Conservation (phyloP, 1,140 invertebrate genomes). For the Pogonognathellus flavescens region DNA sequence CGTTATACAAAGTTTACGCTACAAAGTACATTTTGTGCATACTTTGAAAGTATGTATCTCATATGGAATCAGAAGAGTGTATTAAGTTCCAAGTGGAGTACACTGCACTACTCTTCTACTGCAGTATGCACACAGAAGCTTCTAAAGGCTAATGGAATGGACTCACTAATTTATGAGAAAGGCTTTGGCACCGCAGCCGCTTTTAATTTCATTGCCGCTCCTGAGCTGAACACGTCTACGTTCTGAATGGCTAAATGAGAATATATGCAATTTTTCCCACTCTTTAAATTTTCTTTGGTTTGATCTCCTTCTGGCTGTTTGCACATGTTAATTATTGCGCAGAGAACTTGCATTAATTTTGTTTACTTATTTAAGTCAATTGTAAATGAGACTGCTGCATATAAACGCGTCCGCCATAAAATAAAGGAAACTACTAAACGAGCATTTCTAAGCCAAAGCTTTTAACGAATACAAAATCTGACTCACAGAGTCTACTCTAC, state of each 20-base stretch:
- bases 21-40: background rate
- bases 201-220: slow-evolving; percentile 24
- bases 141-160: background rate
- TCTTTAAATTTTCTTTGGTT: background rate
- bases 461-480: no score
- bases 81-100: background rate
- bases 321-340: background rate
- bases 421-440: no score
- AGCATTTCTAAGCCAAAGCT: no score
- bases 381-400: no score
- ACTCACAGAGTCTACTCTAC: no score
- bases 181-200: background rate
- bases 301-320: background rate
- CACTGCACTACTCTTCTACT: no score
- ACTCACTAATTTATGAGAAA: slow-evolving; percentile 29
- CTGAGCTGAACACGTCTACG: background rate
- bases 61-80: background rate
- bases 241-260: background rate
- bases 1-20: background rate
- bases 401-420: no score
- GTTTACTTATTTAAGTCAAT: no score
- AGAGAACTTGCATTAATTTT: background rate
- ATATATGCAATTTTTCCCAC: background rate
- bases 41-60: background rate
- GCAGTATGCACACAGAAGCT: no score